Conservation (phyloP, 2,797 vertebrate genomes). For the Orientallactaga sibirica region DNA sequence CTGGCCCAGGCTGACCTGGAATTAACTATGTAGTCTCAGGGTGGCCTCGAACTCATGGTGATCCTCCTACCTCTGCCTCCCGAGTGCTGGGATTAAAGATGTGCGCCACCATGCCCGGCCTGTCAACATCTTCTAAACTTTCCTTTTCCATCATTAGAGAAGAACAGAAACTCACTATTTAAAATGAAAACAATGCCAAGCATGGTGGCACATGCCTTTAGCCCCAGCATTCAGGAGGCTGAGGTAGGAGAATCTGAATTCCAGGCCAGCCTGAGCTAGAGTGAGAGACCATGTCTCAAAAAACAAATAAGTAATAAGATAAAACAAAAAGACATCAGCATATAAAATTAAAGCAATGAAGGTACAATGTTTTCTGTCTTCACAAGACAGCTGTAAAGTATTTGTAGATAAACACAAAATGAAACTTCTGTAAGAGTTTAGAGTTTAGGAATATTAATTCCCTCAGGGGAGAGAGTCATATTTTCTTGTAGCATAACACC, state of each 20-base stretch:
- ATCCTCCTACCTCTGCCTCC: no score
- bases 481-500: not conserved
- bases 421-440: constrained; percentile 41
- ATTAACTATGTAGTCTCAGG: no score
- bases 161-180: constrained; percentile 17
- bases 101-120: no score
- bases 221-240: no score
- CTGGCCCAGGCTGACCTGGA: no score
- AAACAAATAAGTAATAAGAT: no score
- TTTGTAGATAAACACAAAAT: constrained; percentile 6
- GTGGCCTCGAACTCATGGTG: no score
- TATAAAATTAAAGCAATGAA: constrained; percentile 13
- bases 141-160: constrained; percentile 17
- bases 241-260: no score
- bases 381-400: not conserved
- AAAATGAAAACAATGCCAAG: not conserved
- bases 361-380: not conserved
- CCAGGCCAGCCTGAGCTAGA: no score
- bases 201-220: no score
- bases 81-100: no score
- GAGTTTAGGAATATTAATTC: constrained; percentile 47
- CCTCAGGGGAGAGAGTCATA: not conserved
- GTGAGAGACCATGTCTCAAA: no score
- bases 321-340: not conserved
- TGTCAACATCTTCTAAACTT: constrained; percentile 46